Evolutionary conservation across 30 jellyfish, hydroid and myxozoan genomes (phyloP), one percentile per base, ranked within the genome.

Genomic region (Clytia hemisphaerica): DNA sequence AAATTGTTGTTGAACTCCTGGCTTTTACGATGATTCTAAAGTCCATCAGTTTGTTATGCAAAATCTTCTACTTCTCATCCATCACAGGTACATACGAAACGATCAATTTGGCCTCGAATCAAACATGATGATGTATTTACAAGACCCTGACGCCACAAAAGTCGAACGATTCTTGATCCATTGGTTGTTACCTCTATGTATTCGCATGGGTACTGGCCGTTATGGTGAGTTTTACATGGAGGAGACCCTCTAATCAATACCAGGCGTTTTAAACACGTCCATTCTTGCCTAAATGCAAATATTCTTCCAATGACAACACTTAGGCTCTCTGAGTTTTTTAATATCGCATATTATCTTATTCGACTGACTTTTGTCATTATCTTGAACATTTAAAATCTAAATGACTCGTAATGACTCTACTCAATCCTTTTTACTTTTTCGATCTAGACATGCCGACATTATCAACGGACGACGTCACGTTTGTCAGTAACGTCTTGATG

Each of bases 121-220:
- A 21, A 69, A 69, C 27, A n/a, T 69, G 33, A 25, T 76, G 3
- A 25, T 31, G 16, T 49, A 69, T 30, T 12, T 50, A 9, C 81
- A 69, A 32, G 15, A 18, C 16, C 45, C 54, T 7, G 75, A 69
- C 15, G 6, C 46, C 7, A 48, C 19, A 6, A 80, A 83, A 6
- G 42, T 64, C 46, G 88, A 80, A 78, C 72, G 53, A 38, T 89
- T 89, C 45, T 75, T 89, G n/a, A 53, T 80, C 54, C 58, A 64
- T 60, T 89, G 98, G 98, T 38, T 89, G n/a, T 36, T 89, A 6
- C 98, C 98, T 9, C 75, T 89, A n/a, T 75, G 93, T 27, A 59
- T 89, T 16, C 57, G 98, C n/a, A 61, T 89, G 80, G 94, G 93
- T 22, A 80, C 98, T 1, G 87, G 94, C 27, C 70, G 98, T 28